These are phyloP conservation scores for Carollia perspicillata DNA, from an alignment of 2,113 vertebrate genomes.

Conservation along the genomic window DNA sequence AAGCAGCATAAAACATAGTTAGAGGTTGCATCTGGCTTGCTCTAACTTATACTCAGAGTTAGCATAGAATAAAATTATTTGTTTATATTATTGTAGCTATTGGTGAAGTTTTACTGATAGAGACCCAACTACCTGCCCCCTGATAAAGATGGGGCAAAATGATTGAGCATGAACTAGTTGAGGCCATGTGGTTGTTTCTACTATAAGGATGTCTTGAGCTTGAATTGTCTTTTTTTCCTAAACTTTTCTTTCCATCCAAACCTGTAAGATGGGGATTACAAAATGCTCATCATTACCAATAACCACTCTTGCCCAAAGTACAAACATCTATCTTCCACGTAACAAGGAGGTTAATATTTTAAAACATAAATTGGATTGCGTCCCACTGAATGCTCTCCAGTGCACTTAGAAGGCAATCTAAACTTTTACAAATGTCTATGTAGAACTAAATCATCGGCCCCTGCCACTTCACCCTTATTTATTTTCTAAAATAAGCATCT, in stretches of 20 bases:
- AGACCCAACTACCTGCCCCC: background rate
- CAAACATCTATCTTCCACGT: background rate
- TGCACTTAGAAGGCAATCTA: background rate
- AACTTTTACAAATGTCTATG: background rate
- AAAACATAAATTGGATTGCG: background rate
- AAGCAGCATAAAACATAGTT: background rate
- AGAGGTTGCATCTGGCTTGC: background rate
- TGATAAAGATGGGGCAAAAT: background rate
- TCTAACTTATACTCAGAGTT: background rate
- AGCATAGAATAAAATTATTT: background rate
- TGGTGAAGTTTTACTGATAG: background rate
- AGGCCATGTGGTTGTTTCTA: too few species aligned
- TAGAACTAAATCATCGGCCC: background rate
- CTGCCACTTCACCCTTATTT: background rate
- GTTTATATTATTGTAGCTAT: background rate
- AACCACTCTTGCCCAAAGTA: accelerated
- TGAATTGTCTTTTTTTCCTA: background rate
- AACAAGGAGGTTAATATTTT: background rate
- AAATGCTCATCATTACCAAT: too few species aligned
- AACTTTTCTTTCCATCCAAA: background rate
- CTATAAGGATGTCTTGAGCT: background rate
- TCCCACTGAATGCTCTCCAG: background rate
- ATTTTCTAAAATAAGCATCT: background rate
- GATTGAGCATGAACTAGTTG: background rate
- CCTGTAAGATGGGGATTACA: background rate